Percentiles rank a stretch among this genome's conserved stretches.
Conservation (phyloP, 2,113 vertebrate species). For the Pedetes capensis region DNA sequence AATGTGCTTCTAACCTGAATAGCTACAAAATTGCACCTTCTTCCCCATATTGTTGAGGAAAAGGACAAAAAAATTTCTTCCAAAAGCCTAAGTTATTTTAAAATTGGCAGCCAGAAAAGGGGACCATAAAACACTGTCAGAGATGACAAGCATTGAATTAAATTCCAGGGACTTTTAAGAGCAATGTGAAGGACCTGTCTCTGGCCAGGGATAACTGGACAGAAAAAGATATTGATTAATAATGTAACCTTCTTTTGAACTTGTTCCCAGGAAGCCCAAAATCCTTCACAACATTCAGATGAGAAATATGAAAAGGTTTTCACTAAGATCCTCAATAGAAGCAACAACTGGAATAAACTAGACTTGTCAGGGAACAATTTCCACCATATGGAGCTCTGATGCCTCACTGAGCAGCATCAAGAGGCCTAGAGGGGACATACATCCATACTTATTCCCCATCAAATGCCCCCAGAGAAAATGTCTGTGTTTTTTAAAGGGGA, state of each 20-base stretch:
- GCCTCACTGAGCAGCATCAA: constrained; percentile 18
- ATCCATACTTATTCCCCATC: neutral
- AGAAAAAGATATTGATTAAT: constrained; percentile 60
- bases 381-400: neutral
- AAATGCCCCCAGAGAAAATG: neutral
- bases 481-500: constrained; percentile 12
- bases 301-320: constrained; percentile 49
- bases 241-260: constrained; percentile 49
- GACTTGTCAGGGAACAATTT: constrained; percentile 18
- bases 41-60: neutral
- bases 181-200: constrained; percentile 55
- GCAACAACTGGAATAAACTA: constrained; percentile 64
- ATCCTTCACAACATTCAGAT: constrained; percentile 31
- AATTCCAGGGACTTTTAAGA: constrained; percentile 56
- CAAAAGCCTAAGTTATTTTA: constrained; percentile 48
- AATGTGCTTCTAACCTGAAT: neutral
- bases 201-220: constrained; percentile 54
- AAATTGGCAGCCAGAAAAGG: constrained; percentile 46
- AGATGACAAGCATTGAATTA: constrained; percentile 53
- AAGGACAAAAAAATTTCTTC: constrained; percentile 54
- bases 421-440: neutral
- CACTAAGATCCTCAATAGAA: constrained; percentile 34
- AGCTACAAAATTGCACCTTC: constrained; percentile 10
- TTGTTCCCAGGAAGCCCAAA: constrained; percentile 24
- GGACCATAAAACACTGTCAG: constrained; percentile 53